These are phyloP conservation scores for Coelopa frigida DNA, from an alignment of 1,140 invertebrate species.

Conservation along the genomic window DNA sequence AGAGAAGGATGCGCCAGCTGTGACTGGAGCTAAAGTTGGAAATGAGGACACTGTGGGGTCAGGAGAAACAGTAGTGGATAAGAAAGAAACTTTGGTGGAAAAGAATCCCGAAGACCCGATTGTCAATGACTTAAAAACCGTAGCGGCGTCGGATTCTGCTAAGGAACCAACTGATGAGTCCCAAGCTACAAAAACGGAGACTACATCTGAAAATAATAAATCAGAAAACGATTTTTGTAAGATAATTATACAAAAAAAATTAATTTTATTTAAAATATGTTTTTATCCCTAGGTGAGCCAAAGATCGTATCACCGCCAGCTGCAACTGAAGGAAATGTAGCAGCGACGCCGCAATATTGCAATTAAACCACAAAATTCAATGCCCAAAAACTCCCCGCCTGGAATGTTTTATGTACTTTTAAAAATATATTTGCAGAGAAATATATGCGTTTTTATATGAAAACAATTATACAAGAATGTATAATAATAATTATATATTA, in stretches of 20 bases:
- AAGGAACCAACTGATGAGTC: no score
- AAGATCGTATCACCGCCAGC: conserved; percentile 26
- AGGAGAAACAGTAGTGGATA: no score
- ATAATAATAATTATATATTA: conserved; percentile 11
- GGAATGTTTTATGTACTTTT: conserved; percentile 1
- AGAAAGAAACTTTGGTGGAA: no score
- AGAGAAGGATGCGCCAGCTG: no score
- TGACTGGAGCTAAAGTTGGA: no score
- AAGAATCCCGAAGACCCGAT: no score
- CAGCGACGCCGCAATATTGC: conserved; percentile 35
- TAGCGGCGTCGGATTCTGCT: no score
- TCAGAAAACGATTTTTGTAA: conserved; percentile 36
- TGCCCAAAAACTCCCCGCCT: background rate
- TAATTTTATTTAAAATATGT: no score
- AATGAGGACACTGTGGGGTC: no score
- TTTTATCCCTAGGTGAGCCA: conserved; percentile 24
- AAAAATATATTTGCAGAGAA: background rate
- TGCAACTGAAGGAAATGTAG: conserved; percentile 25
- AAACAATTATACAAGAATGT: conserved; percentile 9
- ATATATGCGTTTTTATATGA: background rate
- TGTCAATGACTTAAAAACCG: no score
- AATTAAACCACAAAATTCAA: conserved; percentile 20
- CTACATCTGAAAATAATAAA: conserved; percentile 21
- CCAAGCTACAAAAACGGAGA: no score
- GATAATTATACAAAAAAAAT: background rate